These are phyloP conservation scores for Drosophila pseudoananassae DNA, from an alignment of 1,140 invertebrate genomes.

Conservation along the genomic window DNA sequence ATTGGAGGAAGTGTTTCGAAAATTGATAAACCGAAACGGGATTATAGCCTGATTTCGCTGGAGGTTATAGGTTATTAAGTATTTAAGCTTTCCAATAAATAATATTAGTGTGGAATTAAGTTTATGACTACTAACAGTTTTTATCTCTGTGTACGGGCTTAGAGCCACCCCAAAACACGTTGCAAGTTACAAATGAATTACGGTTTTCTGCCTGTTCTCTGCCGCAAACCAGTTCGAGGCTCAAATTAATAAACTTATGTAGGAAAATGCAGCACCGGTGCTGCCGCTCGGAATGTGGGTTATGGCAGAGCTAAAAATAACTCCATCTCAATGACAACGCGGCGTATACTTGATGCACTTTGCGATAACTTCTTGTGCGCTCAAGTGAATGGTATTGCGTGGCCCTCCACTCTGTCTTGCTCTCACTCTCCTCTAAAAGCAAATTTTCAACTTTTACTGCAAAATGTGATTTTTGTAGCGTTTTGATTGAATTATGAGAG, in stretches of 20 bases:
- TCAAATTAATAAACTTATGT: conserved; percentile 73
- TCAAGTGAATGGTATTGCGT: conserved; percentile 61
- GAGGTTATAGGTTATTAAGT: neutral
- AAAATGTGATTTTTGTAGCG: conserved; percentile 29
- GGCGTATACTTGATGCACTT: conserved; percentile 73
- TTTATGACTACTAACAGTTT: neutral
- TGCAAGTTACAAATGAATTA: conserved; percentile 76
- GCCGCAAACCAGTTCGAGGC: conserved; percentile 67
- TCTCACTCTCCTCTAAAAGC: conserved; percentile 19
- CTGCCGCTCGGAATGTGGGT: conserved; percentile 50
- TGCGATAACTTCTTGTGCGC: conserved; percentile 44
- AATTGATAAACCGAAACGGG: neutral
- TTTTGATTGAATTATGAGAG: conserved; percentile 76
- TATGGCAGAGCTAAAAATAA: conserved; percentile 69
- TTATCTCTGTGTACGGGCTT: neutral
- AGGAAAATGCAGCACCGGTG: conserved; percentile 59
- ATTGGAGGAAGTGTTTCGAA: neutral
- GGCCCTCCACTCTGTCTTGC: neutral
- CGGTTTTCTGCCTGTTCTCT: conserved; percentile 47
- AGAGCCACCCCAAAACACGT: conserved; percentile 51
- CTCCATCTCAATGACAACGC: conserved; percentile 72
- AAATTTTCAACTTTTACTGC: conserved; percentile 71
- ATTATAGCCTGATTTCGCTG: neutral
- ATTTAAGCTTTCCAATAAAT: neutral
- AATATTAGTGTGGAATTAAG: neutral